phyloP scores from a whole-genome alignment of 2,797 vertebrate genomes.

The Poecile montanus region DNA sequence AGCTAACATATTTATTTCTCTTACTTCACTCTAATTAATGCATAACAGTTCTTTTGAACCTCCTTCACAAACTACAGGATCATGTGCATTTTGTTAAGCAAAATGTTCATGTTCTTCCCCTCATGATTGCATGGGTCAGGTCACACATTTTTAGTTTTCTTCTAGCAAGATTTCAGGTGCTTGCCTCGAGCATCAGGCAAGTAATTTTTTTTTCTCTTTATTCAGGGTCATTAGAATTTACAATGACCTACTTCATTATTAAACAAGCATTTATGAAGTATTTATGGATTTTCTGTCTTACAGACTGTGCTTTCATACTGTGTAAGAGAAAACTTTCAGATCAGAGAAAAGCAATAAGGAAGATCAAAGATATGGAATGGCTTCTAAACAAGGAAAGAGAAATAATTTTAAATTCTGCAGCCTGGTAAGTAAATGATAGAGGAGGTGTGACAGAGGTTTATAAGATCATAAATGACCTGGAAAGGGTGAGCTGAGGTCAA shows the following conservation, averaged over 20 bases:
- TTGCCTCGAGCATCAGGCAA: constrained; percentile 10
- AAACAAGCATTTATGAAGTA: constrained; percentile 21
- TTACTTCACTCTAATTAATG: not conserved
- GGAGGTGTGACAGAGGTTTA: not conserved
- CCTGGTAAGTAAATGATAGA: not conserved
- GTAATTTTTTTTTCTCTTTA: not conserved
- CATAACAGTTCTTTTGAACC: not conserved
- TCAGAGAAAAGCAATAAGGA: not conserved
- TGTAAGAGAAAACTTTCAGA: not conserved
- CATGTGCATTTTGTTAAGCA: not conserved
- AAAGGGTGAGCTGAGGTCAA: not conserved
- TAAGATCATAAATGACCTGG: not conserved
- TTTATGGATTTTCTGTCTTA: constrained; percentile 17
- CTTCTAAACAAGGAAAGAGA: not conserved
- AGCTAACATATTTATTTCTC: not conserved
- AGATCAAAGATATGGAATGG: not conserved
- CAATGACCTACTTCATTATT: constrained; percentile 19
- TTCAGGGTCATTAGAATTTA: constrained; percentile 33
- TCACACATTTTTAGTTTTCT: constrained; percentile 4
- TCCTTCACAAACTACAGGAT: not conserved
- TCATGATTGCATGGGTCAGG: not conserved
- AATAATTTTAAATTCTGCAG: not conserved
- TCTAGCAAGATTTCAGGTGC: not conserved
- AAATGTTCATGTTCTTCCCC: not conserved
- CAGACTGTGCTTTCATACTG: not conserved